phyloP scores from a whole-genome alignment of 1,140 invertebrate species.

The Dufourea novaeangliae region DNA sequence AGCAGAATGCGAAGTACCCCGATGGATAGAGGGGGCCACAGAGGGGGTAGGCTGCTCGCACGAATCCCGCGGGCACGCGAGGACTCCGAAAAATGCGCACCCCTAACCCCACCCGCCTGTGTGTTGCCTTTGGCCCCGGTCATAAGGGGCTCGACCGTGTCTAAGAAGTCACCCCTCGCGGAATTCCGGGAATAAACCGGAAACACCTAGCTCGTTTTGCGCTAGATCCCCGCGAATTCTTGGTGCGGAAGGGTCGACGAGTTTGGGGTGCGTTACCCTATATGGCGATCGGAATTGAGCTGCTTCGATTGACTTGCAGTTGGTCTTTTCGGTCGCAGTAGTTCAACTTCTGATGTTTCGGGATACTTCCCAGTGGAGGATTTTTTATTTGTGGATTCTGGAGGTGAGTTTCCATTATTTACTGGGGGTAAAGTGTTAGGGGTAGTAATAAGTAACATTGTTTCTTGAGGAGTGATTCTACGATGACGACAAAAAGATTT shows the following conservation, averaged over 20 bases:
- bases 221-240: slow-evolving; percentile 43
- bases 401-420: too few species aligned
- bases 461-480: too few species aligned
- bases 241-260: slow-evolving; percentile 16
- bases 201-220: slow-evolving; percentile 59
- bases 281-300: slow-evolving; percentile 42
- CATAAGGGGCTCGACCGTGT: slow-evolving; percentile 29
- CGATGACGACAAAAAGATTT: too few species aligned
- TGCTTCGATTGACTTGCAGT: slow-evolving; percentile 38
- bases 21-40: not conserved
- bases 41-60: not conserved
- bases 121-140: slow-evolving; percentile 42
- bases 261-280: not conserved
- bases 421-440: too few species aligned
- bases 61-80: slow-evolving; percentile 64
- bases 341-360: not conserved
- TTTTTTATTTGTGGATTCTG: too few species aligned
- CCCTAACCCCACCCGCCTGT: slow-evolving; percentile 50
- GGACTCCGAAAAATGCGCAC: slow-evolving; percentile 74
- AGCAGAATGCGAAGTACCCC: slow-evolving; percentile 72
- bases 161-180: slow-evolving; percentile 15
- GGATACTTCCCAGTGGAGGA: too few species aligned
- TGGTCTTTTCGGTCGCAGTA: slow-evolving; percentile 11
- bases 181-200: slow-evolving; percentile 69
- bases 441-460: too few species aligned